phyloP scores from a whole-genome alignment of 2,797 vertebrate genomes.

The Pangasius krempfi region DNA sequence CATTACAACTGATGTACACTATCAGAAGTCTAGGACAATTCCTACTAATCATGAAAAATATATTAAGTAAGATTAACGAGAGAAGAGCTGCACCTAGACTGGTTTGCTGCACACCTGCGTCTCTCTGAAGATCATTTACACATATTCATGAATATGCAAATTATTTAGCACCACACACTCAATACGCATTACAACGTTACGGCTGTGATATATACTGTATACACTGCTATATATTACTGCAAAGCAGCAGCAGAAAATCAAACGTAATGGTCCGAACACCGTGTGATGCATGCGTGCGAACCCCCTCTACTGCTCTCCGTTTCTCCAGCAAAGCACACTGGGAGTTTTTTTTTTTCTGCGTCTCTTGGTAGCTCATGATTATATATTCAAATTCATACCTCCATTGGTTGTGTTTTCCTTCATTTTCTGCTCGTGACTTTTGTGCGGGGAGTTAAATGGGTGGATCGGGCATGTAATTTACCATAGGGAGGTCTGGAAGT shows the following conservation, averaged over 20 bases:
- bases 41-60: not conserved
- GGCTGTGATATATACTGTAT: not conserved
- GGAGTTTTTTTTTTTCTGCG: slow-evolving; percentile 38
- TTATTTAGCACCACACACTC: not conserved
- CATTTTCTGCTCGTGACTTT: not conserved
- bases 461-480: slow-evolving; percentile 58
- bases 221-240: not conserved
- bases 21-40: not conserved
- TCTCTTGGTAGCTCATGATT: slow-evolving; percentile 61
- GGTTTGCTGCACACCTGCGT: not conserved
- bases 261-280: not conserved
- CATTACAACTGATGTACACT: not conserved
- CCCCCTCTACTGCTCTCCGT: not conserved
- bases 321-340: not conserved
- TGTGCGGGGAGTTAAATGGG: not conserved
- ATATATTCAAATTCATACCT: slow-evolving; percentile 55
- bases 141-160: not conserved
- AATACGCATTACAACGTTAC: not conserved
- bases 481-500: slow-evolving; percentile 36
- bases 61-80: not conserved
- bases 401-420: slow-evolving; percentile 7
- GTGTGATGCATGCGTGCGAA: not conserved
- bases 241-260: slow-evolving; percentile 4
- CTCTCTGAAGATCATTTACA: not conserved
- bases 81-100: slow-evolving; percentile 30